phyloP scores from a whole-genome alignment of 2,797 vertebrate species.

The Muscicapa striata region DNA sequence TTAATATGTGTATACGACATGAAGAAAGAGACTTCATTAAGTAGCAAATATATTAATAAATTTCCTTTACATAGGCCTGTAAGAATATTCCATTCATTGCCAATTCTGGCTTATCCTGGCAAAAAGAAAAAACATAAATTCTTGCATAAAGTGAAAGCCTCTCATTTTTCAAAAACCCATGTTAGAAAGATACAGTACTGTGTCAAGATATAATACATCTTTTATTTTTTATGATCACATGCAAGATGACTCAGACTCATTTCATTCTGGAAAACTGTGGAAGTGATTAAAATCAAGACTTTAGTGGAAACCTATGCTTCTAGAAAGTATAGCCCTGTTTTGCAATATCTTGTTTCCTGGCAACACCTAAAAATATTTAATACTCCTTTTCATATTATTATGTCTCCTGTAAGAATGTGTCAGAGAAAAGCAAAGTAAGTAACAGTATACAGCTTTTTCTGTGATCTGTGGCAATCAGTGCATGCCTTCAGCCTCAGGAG shows the following conservation, averaged over 20 bases:
- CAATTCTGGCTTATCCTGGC: neutral
- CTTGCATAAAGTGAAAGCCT: neutral
- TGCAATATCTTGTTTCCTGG: neutral
- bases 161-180: neutral
- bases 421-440: neutral
- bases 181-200: neutral
- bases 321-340: neutral
- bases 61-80: neutral
- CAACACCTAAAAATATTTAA: neutral
- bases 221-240: neutral
- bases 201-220: neutral
- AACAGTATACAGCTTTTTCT: neutral
- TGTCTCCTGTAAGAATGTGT: neutral
- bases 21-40: neutral
- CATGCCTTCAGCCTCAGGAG: neutral
- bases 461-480: neutral
- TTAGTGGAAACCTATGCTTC: neutral
- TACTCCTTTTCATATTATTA: neutral
- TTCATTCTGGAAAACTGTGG: neutral
- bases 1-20: neutral
- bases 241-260: neutral
- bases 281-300: neutral
- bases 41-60: neutral
- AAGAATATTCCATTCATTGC: neutral
- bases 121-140: neutral